A percentile compares a stretch with the other conserved stretches of the same genome.
phyloP scores from a whole-genome alignment of 2,113 vertebrate species.

The Callorhinus ursinus region DNA sequence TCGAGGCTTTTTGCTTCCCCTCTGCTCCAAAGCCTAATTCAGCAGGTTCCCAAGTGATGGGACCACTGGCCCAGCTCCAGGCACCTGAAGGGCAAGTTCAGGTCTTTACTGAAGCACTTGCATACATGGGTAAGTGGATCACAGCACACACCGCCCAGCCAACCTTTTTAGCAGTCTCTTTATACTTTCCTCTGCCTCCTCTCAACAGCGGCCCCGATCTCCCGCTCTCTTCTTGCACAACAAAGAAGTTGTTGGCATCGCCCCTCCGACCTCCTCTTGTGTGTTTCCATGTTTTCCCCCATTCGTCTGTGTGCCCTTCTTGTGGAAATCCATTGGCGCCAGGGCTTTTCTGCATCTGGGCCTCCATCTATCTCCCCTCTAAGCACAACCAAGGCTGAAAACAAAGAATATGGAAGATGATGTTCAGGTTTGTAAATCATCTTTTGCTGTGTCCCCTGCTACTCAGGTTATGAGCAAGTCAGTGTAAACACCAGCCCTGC shows the following conservation, averaged over 20 bases:
- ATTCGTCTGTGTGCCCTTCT: neutral
- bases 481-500: neutral
- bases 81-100: neutral
- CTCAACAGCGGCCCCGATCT: neutral
- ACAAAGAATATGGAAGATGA: neutral
- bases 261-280: neutral
- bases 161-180: neutral
- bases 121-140: accelerated
- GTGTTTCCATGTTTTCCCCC: neutral
- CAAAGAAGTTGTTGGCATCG: neutral
- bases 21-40: neutral
- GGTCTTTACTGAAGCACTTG: neutral
- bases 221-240: neutral
- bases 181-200: neutral
- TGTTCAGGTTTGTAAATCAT: neutral
- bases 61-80: neutral
- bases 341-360: neutral
- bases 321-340: neutral
- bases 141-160: too few species aligned
- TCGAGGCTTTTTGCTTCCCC: neutral
- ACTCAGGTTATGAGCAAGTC: neutral
- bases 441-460: neutral
- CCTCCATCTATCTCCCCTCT: neutral
- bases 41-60: neutral
- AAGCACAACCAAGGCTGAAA: neutral